These are phyloP conservation scores for Tyrannus savana DNA, from an alignment of 2,113 vertebrate genomes.

Conservation along the genomic window DNA sequence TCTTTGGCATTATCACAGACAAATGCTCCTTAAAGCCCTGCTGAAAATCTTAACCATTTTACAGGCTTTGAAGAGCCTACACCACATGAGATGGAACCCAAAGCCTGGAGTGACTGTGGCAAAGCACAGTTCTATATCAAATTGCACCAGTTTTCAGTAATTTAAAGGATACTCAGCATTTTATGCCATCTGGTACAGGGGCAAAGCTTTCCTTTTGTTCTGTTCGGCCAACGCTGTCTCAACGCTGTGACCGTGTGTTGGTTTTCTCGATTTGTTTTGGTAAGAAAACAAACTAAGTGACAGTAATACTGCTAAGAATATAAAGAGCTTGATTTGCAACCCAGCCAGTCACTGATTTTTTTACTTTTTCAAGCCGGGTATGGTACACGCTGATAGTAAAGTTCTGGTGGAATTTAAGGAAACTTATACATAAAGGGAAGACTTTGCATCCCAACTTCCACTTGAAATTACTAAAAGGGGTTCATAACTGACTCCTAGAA, in stretches of 20 bases:
- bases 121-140: not conserved
- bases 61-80: not conserved
- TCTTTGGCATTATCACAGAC: conserved; percentile 26
- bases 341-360: not conserved
- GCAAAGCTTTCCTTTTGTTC: not conserved
- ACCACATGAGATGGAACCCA: not conserved
- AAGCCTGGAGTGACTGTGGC: not conserved
- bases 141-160: not conserved
- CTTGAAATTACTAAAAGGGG: not conserved
- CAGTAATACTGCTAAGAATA: not conserved
- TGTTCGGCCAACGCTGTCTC: not conserved
- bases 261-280: not conserved
- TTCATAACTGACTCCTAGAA: not conserved
- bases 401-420: not conserved
- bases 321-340: not conserved
- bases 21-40: conserved; percentile 16
- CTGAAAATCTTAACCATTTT: conserved; percentile 12
- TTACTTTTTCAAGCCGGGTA: not conserved
- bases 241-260: not conserved
- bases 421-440: not conserved
- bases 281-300: not conserved
- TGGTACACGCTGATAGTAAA: not conserved
- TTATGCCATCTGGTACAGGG: not conserved
- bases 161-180: not conserved
- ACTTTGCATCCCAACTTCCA: not conserved